phyloP scores from a whole-genome alignment of 2,113 vertebrate species.

The Lutjanus erythropterus region DNA sequence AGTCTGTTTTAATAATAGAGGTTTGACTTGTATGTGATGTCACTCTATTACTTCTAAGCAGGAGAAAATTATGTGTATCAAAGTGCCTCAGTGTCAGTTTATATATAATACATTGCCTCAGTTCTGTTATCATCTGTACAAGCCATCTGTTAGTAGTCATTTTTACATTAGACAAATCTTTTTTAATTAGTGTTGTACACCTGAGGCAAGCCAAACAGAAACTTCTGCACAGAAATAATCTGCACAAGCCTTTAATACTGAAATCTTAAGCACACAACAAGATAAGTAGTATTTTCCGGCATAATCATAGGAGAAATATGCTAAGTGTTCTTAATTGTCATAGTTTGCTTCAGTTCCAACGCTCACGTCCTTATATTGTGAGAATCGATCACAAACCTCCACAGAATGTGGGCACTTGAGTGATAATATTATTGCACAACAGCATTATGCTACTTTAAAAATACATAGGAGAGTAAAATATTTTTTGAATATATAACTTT shows the following conservation, averaged over 20 bases:
- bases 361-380: not conserved
- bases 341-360: not conserved
- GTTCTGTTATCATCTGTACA: conserved; percentile 13
- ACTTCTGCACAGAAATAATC: not conserved
- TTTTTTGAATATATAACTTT: not conserved
- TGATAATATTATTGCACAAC: not conserved
- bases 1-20: not conserved
- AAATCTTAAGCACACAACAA: conserved; percentile 1
- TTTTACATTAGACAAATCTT: conserved; percentile 8
- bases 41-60: not conserved
- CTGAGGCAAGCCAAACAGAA: conserved; percentile 20
- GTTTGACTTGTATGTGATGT: not conserved
- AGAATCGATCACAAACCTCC: not conserved
- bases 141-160: conserved; percentile 15
- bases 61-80: not conserved
- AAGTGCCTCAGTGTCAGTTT: conserved; percentile 21
- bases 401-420: not conserved
- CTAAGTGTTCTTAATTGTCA: not conserved
- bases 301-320: not conserved
- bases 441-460: not conserved
- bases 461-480: not conserved
- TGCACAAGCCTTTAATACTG: conserved; percentile 1
- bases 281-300: not conserved
- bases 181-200: conserved; percentile 26
- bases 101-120: not conserved